Percentiles rank a stretch among this genome's conserved stretches.
Evolutionary conservation across 1,140 invertebrate genomes (phyloP).

Genomic region (Goniozus legneri): DNA sequence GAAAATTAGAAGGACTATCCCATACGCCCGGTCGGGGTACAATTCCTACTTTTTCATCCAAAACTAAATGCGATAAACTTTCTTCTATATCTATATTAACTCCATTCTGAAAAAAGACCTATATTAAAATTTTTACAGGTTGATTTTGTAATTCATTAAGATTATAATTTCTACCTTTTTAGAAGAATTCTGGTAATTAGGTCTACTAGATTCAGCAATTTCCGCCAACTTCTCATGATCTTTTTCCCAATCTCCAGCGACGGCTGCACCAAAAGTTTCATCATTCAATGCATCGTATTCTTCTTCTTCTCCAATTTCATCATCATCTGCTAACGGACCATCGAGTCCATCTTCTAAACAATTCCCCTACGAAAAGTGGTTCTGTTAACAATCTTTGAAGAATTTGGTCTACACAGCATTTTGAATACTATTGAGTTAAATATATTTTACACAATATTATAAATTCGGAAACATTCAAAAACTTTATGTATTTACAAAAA

Average conservation of each 20-base stretch:
- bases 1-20: constrained; percentile 44
- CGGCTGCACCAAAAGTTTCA: constrained; percentile 79
- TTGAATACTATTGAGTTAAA: too few relatives aligned
- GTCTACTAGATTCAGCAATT: constrained; percentile 55
- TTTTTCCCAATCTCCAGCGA: constrained; percentile 70
- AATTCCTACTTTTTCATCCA: constrained; percentile 58
- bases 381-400: too few relatives aligned
- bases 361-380: too few relatives aligned
- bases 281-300: constrained; percentile 88
- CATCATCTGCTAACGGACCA: constrained; percentile 56
- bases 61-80: constrained; percentile 58
- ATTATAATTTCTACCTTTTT: constrained; percentile 26
- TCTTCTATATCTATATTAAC: constrained; percentile 43
- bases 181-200: constrained; percentile 35
- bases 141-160: background rate
- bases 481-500: too few relatives aligned
- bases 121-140: constrained; percentile 9
- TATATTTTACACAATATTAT: too few relatives aligned
- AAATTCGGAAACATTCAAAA: too few relatives aligned
- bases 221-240: constrained; percentile 67
- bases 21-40: constrained; percentile 54
- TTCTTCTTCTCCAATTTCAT: constrained; percentile 71
- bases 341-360: constrained; percentile 36
- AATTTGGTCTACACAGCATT: too few relatives aligned
- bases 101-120: constrained; percentile 40